Evolutionary conservation across 2,113 vertebrate species (phyloP).

Genomic region (Eonycteris spelaea): DNA sequence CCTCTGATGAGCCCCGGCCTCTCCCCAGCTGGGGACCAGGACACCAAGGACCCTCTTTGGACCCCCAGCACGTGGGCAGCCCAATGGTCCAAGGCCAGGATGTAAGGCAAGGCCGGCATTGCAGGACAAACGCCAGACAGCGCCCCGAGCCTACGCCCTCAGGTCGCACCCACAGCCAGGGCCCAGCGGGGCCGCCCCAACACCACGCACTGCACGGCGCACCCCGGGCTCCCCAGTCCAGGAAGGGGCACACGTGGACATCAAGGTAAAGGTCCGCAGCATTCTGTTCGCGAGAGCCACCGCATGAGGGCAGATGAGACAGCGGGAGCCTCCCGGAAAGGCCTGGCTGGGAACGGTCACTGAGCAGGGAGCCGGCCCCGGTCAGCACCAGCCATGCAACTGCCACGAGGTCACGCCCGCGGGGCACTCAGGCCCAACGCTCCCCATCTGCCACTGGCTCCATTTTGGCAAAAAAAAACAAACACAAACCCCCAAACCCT

Average conservation of each 20-base stretch:
- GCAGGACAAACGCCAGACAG: not conserved
- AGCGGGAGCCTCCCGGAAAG: not conserved
- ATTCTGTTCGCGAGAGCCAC: fast-evolving
- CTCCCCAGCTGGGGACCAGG: not conserved
- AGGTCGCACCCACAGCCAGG: not conserved
- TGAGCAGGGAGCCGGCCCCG: not conserved
- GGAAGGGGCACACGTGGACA: not conserved
- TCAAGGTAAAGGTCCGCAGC: not conserved
- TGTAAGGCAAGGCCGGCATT: not conserved
- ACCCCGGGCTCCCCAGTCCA: not conserved
- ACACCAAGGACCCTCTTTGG: not conserved
- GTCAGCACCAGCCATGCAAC: fast-evolving
- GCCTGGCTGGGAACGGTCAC: fast-evolving
- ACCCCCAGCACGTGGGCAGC: not conserved
- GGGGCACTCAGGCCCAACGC: not conserved
- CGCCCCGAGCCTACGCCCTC: fast-evolving
- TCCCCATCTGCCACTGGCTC: not conserved
- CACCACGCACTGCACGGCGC: not conserved
- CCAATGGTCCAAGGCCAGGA: not conserved
- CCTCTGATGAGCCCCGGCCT: not conserved
- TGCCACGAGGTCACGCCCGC: not conserved
- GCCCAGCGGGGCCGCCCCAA: not conserved
- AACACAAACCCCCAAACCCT: not conserved
- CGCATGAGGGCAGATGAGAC: not conserved
- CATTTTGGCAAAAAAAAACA: constrained; percentile 56